Base-by-base conservation (phyloP, 2,888 invertebrate species). In the Drosophila helvetica region DNA sequence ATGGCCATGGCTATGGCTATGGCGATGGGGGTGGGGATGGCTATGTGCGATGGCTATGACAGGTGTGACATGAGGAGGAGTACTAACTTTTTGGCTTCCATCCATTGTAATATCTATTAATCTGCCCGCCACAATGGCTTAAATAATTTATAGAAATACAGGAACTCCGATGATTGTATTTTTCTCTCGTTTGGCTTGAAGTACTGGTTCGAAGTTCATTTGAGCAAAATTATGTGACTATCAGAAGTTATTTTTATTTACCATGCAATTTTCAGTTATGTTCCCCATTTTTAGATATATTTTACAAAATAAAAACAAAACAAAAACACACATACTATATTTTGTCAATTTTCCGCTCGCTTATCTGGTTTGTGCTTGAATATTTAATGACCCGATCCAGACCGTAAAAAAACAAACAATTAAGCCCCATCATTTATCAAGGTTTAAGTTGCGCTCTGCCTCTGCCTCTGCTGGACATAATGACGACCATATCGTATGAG, bases 361-460 rank as follows among this genome's bases (percentile, higher is more conserved):
- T 64, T 54, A 30, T 38, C 27, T 8, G 18, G 30, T 45, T n/a
- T 7, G 19, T 56, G 45, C 46, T 52, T 47, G n/a, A 22, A 22
- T 22, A 22, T 22, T 22, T 22, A 22, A 22, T 5, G 22, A 9
- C 3, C 3, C 10, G 54, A 10, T 19, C 22, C 3, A 22, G 22
- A 43, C 10, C 43, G 33, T 6, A 25, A 22, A 25, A 30, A 43
- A 47, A 54, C 48, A 65, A 58, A 46, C 33, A 62, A 47, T 60
- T 75, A 77, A 79, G 56, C 42, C 42, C 27, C 18, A 64, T 67
- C 73, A 78, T 81, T 80, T 77, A 74, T 78, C 67, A 57, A 45
- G 77, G 74, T 64, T 80, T 72, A 75, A 75, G 70, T 64, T 50
- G 46, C 60, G 52, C 65, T 48, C 68, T 60, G 69, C 62, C 63